A percentile compares a stretch with the other conserved stretches of the same genome.
phyloP scores from a whole-genome alignment of 2,888 invertebrate species.

The Willowsia nigromaculata region DNA sequence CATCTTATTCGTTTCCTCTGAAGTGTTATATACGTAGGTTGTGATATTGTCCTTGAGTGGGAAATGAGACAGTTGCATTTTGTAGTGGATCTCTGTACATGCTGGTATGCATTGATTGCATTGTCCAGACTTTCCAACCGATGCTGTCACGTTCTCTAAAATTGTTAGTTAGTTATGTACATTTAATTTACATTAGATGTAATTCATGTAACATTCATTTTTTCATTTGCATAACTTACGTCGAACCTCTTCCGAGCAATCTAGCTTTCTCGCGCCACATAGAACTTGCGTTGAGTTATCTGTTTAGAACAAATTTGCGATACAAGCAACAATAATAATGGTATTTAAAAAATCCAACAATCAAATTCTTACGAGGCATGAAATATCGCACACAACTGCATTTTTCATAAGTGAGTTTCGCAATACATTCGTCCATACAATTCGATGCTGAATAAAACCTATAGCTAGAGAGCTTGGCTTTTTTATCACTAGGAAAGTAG shows the following conservation, averaged over 20 bases:
- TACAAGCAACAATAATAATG: neutral
- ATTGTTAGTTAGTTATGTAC: neutral
- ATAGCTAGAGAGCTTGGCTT: neutral
- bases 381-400: conserved; percentile 2
- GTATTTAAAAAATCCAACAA: neutral
- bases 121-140: neutral
- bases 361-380: conserved; percentile 35
- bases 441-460: conserved; percentile 2
- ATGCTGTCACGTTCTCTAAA: neutral
- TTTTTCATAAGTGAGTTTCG: neutral
- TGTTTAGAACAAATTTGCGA: neutral
- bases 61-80: conserved; percentile 37
- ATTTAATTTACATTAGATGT: neutral
- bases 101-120: conserved; percentile 49
- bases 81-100: conserved; percentile 57
- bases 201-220: neutral
- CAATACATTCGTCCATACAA: conserved; percentile 38
- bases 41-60: conserved; percentile 13
- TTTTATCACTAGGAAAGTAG: conserved; percentile 6
- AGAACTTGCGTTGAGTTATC: neutral
- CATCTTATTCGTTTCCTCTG: neutral
- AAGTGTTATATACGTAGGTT: neutral
- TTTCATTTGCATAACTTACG: neutral
- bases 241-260: conserved; percentile 17
- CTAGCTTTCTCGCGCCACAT: conserved; percentile 9